Conservation (phyloP, 2,888 invertebrate species). For the Epinotia demarniana region DNA sequence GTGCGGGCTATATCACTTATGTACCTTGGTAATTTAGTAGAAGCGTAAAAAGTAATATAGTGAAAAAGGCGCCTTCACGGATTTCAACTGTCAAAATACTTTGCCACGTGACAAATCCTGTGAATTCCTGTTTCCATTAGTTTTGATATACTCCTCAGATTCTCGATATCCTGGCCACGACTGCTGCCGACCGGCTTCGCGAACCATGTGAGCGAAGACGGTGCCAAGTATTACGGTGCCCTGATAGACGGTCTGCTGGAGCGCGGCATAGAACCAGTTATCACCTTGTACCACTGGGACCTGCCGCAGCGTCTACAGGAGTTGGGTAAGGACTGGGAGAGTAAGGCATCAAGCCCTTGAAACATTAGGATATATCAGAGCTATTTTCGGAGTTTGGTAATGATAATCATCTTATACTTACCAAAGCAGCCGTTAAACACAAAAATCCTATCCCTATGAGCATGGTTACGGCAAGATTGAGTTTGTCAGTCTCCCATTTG, state of each 20-base stretch:
- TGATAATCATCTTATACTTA: no score
- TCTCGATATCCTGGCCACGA: constrained; percentile 88
- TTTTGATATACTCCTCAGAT: constrained; percentile 61
- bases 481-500: constrained; percentile 31
- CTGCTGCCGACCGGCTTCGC: constrained; percentile 86
- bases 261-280: constrained; percentile 84
- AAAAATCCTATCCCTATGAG: background rate
- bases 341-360: no score
- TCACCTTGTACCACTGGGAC: constrained; percentile 86
- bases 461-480: background rate
- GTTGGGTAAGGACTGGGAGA: constrained; percentile 49
- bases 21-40: no score
- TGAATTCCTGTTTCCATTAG: no score
- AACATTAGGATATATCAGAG: no score
- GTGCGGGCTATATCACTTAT: no score
- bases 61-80: no score
- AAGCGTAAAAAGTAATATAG: no score
- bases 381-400: no score
- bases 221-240: constrained; percentile 88
- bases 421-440: no score
- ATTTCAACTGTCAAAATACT: no score
- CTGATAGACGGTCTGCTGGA: constrained; percentile 86
- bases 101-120: no score
- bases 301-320: constrained; percentile 73
- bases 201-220: constrained; percentile 85